Evolutionary conservation across 2,888 invertebrate species (phyloP), one percentile per base, ranked within the genome.

Genomic region (Perithous albicinctus): DNA sequence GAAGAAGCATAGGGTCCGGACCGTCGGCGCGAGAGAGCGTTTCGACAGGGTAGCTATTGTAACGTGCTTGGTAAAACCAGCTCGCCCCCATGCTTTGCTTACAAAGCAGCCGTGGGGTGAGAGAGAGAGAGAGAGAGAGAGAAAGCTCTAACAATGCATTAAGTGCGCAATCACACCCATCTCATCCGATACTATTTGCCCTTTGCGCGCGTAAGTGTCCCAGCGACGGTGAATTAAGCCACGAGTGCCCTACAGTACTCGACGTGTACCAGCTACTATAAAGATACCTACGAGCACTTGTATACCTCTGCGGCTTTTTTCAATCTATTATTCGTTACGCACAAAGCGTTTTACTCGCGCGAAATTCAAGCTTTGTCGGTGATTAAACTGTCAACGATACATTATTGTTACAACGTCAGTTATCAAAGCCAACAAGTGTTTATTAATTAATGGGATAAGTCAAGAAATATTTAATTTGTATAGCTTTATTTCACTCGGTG

Each of bases 151-250:
- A 92, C 92, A 92, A 92, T 92, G 90, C 92, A 92, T 92, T 91
- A 92, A 92, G 92, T 92, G 92, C 92, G 92, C 92, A 92, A 92
- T 92, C 92, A 92, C 92, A 91, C 90, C 92, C 92, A 92, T 92
- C 92, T 92, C 92, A 92, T 92, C 92, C 92, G 92, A 92, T 93
- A 93, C 91, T 92, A 92, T 92, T 93, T 92, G 92, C 92, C 91
- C 91, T 92, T 91, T 92, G 88, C 91, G 89, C 76, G 74, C 88
- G 85, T 88, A 89, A 90, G 90, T 88, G 88, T 89, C 87, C 88
- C 54, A 29, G 89, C 78, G 59, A 69, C 86, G 86, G 86, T 89
- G 91, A 90, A 91, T 91, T 91, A 89, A 90, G 15, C 88, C 88
- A 89, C 87, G 84, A 86, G 82, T 82, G 83, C 69, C 77, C 61